Evolutionary conservation across 2,797 vertebrate genomes (phyloP), one percentile per base, ranked within the genome.

Genomic region (Cyclura pinguis): DNA sequence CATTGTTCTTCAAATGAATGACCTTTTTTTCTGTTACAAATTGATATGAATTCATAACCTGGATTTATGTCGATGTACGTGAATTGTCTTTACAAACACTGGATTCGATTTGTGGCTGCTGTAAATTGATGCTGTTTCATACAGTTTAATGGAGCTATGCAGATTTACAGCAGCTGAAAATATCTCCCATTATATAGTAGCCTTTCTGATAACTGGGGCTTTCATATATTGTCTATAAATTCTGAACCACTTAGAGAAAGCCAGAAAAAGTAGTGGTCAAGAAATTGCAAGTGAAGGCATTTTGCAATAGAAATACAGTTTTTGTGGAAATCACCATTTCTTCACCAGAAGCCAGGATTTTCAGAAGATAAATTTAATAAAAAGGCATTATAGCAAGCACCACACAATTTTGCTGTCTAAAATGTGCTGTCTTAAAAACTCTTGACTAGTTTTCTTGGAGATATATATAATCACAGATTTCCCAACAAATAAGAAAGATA

Each of bases 11-110:
- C 93, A 94, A 94, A 93, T 91, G 92, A 89, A 62, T 95, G 93
- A 95, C 92, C 95, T 42, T 42, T 93, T 95, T 95, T 90, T 92
- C 92, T 90, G n/a, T 91, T 93, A 92, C 88, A 91, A 92, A 94
- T 89, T 93, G 89, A 86, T 91, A 89, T 95, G 91, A 95, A 95
- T 95, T 95, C 93, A 93, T 95, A 96, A 95, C 92, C 92, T 87
- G 86, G 88, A 94, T 92, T 95, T 94, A 95, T 95, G 92, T 93
- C 94, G 95, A 81, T 91, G 89, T 91, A 91, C 87, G 80, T 93
- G 88, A n/a, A 94, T 92, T 88, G 93, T 95, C 92, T 95, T 91
- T 94, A 86, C 57, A 76, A 87, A 87, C 78, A 82, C 55, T 87
- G 24, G 55, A 22, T 82, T 87, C 5, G 6, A 86, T 90, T 86